Base-by-base conservation (phyloP, 1,140 invertebrate genomes). In the Drosophila sp. region DNA sequence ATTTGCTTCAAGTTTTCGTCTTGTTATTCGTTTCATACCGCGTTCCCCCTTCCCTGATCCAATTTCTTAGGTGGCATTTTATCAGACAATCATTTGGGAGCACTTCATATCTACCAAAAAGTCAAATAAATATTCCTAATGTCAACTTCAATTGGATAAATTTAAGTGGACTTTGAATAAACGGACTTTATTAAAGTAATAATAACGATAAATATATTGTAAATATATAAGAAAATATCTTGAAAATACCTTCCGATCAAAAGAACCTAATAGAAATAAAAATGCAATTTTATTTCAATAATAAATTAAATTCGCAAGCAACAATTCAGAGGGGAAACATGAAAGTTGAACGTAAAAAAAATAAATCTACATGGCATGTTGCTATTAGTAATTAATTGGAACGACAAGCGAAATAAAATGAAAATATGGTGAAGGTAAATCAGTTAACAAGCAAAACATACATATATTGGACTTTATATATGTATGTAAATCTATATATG, bases 1-100 rank as follows among this genome's bases (percentile, higher is more conserved):
- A 81, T 82, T 82, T 82, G 79, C 50, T 63, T 74, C 62, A 54
- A 70, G 45, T 56, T 80, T 74, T 67, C 56, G 64, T 61, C 43
- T 69, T 70, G 73, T 59, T 72, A 46, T 69, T 46, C 51, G 14
- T 46, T 69, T 72, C 51, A 51, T 40, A 13, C 4, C n/a, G 11
- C 0, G 11, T 38, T 13, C 34, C 9, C 27, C 25, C 7, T 0
- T 14, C 36, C 18, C n/a, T 51, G 34, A 5, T 50, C 21, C 43
- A 50, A 50, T 59, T 67, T 51, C 46, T 11, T n/a, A 50, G 46
- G 34, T 48, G 7, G 18, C 6, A 56, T 29, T 27, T 27, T 48
- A 50, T 50, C 53, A 27, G 36, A 41, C 6, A 56, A 40, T 56
- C 34, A 41, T 38, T 40, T 54, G 32, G 34, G 36, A 54, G 36